Percentiles rank a stretch among this genome's conserved stretches.
Evolutionary conservation across 2,113 vertebrate genomes (phyloP).

Genomic region (Trochalopteron elliotii): DNA sequence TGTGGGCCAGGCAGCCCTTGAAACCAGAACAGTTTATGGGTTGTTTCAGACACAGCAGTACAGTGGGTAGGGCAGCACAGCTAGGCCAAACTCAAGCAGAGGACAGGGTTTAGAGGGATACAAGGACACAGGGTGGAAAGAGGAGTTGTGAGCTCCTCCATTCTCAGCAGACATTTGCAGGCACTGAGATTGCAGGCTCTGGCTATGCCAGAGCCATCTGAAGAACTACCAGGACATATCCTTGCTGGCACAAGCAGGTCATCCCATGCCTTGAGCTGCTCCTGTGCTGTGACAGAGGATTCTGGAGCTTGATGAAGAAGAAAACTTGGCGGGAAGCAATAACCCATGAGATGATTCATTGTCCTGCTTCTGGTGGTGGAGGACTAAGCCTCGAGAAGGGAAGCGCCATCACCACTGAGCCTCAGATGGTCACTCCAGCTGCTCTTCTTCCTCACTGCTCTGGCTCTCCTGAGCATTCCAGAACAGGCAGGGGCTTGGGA

Average conservation of each 20-base stretch:
- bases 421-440: background rate
- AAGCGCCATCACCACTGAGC: background rate
- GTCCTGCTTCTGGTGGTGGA: background rate
- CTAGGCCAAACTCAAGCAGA: background rate
- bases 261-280: background rate
- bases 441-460: background rate
- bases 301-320: background rate
- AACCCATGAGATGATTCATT: background rate
- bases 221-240: background rate
- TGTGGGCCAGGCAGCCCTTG: background rate
- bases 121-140: accelerated
- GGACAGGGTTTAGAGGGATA: background rate
- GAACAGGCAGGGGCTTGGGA: background rate
- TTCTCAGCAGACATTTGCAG: background rate
- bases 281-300: background rate
- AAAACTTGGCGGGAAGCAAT: background rate
- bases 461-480: background rate
- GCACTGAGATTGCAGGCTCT: no score
- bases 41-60: background rate
- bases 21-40: constrained; percentile 5
- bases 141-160: background rate
- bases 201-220: background rate
- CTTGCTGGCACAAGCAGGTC: background rate
- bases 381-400: background rate
- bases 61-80: background rate